Percentiles rank a stretch among this genome's conserved stretches.
Conservation (phyloP, 1,140 invertebrate species). For the Drosophila nigrodunni region DNA sequence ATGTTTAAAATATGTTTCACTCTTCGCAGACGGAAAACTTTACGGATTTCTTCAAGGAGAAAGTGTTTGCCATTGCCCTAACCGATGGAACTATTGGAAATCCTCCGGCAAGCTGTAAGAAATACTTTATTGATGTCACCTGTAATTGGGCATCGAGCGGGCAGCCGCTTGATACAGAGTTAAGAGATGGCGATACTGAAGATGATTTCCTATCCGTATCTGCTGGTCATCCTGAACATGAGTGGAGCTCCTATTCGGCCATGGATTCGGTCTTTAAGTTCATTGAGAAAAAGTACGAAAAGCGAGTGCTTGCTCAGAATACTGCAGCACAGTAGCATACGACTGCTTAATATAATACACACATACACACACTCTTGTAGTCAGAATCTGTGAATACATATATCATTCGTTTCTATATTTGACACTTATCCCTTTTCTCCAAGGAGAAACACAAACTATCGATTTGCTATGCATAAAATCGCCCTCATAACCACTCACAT, state of each 20-base stretch:
- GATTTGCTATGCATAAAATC: constrained; percentile 70
- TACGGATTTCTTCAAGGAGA: constrained; percentile 85
- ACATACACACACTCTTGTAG: constrained; percentile 8
- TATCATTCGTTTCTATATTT: constrained; percentile 40
- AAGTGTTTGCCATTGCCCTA: constrained; percentile 89
- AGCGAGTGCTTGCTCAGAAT: constrained; percentile 34
- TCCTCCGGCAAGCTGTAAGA: constrained; percentile 65
- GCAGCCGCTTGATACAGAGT: constrained; percentile 84
- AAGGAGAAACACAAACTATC: constrained; percentile 75
- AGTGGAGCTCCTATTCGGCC: constrained; percentile 86
- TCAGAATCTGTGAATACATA: constrained; percentile 56
- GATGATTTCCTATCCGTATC: constrained; percentile 85
- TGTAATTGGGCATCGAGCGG: constrained; percentile 86
- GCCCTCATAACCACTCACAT: constrained; percentile 54
- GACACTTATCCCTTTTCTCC: constrained; percentile 78
- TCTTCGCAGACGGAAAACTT: constrained; percentile 84
- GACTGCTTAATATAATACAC: constrained; percentile 6
- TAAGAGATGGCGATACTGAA: constrained; percentile 10
- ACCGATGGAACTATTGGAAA: constrained; percentile 88
- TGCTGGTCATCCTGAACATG: constrained; percentile 86
- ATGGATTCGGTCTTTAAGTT: constrained; percentile 86
- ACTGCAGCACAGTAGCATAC: constrained; percentile 6
- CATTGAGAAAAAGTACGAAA: constrained; percentile 84
- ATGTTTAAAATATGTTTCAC: background rate
- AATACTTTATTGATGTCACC: constrained; percentile 83